Conservation (phyloP, 2,113 vertebrate genomes). For the Rhinolophus sinicus region DNA sequence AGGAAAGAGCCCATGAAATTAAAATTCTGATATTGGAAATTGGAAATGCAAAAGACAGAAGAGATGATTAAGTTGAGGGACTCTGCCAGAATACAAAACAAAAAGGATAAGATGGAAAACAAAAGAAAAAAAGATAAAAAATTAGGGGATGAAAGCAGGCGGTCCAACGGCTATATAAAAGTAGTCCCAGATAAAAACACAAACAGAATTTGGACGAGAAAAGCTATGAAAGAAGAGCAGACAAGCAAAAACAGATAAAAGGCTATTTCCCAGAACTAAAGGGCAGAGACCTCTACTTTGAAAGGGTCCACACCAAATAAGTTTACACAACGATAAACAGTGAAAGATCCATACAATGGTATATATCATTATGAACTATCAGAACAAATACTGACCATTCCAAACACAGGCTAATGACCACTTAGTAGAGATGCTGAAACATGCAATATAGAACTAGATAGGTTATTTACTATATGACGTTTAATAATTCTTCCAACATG, state of each 20-base stretch:
- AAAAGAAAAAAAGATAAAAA: background rate
- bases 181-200: background rate
- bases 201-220: background rate
- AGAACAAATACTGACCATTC: background rate
- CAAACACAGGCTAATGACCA: background rate
- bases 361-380: background rate
- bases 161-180: background rate
- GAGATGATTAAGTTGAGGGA: background rate
- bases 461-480: background rate
- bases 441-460: background rate
- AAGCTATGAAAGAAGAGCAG: background rate
- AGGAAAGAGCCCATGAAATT: constrained; percentile 4
- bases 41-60: constrained; percentile 5
- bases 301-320: background rate
- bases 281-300: background rate
- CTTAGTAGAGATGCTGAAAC: background rate
- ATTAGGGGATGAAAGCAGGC: background rate
- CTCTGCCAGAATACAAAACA: background rate
- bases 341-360: background rate
- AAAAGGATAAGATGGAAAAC: background rate
- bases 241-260: background rate
- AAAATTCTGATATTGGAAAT: background rate
- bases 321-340: background rate
- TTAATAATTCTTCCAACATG: constrained; percentile 25
- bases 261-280: background rate